These are phyloP conservation scores for Phylloscopus trochiloides DNA, from an alignment of 2,113 vertebrate species.

Conservation along the genomic window DNA sequence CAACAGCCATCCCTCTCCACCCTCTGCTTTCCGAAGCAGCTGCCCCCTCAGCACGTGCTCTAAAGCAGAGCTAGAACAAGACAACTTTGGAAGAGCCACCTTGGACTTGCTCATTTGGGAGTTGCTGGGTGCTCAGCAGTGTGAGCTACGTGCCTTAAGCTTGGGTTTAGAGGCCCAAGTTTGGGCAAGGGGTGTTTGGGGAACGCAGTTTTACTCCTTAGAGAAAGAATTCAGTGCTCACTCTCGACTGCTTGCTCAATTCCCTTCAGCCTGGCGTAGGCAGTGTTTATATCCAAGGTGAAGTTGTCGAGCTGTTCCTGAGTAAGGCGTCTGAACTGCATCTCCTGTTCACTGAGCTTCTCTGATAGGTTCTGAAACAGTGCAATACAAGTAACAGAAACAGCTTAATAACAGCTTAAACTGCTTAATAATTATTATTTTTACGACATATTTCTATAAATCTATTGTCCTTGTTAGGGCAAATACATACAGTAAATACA, in stretches of 20 bases:
- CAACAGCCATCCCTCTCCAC: background rate
- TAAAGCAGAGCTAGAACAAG: background rate
- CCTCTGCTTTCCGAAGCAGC: background rate
- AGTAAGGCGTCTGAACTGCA: conserved; percentile 83
- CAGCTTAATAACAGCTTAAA: no score
- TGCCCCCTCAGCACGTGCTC: rapidly evolving
- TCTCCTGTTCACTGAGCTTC: conserved; percentile 89
- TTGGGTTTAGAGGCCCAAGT: background rate
- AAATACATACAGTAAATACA: background rate
- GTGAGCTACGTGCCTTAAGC: rapidly evolving
- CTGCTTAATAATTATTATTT: background rate
- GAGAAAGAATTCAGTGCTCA: conserved; percentile 63
- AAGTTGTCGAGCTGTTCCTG: conserved; percentile 96
- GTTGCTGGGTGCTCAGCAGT: background rate
- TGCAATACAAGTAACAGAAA: rapidly evolving
- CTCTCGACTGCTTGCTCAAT: conserved; percentile 95
- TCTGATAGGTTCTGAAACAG: conserved; percentile 80
- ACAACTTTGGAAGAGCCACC: background rate
- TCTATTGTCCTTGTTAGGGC: background rate
- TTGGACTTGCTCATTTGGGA: rapidly evolving
- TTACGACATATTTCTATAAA: background rate
- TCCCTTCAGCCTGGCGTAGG: conserved; percentile 89
- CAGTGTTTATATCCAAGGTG: conserved; percentile 93
- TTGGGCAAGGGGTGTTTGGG: background rate
- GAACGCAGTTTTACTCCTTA: rapidly evolving